Conservation (phyloP, 2,888 invertebrate species). For the Plebejus anna region DNA sequence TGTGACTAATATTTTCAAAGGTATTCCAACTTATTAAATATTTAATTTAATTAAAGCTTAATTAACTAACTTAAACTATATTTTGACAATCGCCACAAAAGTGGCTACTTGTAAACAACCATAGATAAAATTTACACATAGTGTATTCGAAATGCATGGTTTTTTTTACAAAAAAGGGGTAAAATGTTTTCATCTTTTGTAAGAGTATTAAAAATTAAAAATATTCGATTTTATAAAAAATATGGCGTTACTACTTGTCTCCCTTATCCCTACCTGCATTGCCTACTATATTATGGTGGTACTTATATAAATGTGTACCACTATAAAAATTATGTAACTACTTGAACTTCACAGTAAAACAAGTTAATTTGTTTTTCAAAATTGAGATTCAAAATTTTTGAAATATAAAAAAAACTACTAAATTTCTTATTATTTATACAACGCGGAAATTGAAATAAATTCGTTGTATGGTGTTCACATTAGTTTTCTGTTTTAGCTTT, state of each 20-base stretch:
- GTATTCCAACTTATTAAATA: slow-evolving; percentile 2
- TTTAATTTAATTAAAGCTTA: slow-evolving; percentile 58
- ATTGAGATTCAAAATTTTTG: too few relatives aligned
- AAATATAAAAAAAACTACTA: too few relatives aligned
- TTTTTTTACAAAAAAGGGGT: not conserved
- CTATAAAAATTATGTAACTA: too few relatives aligned
- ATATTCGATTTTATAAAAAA: slow-evolving; percentile 7
- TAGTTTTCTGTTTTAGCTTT: not conserved
- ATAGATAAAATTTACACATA: not conserved
- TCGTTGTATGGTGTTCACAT: not conserved
- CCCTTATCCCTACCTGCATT: not conserved
- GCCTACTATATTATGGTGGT: too few relatives aligned
- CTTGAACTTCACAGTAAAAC: too few relatives aligned
- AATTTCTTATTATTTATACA: too few relatives aligned
- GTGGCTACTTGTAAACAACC: slow-evolving; percentile 7
- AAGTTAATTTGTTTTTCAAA: too few relatives aligned
- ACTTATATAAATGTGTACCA: too few relatives aligned
- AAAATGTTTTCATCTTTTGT: not conserved
- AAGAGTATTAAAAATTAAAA: not conserved
- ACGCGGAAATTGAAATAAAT: too few relatives aligned
- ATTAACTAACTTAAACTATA: slow-evolving; percentile 15
- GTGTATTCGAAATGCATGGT: not conserved
- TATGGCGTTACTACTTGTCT: slow-evolving; percentile 3
- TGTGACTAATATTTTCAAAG: slow-evolving; percentile 30
- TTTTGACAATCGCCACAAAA: slow-evolving; percentile 23